phyloP scores from a whole-genome alignment of 2,113 vertebrate species.

The Aphyosemion australe region DNA sequence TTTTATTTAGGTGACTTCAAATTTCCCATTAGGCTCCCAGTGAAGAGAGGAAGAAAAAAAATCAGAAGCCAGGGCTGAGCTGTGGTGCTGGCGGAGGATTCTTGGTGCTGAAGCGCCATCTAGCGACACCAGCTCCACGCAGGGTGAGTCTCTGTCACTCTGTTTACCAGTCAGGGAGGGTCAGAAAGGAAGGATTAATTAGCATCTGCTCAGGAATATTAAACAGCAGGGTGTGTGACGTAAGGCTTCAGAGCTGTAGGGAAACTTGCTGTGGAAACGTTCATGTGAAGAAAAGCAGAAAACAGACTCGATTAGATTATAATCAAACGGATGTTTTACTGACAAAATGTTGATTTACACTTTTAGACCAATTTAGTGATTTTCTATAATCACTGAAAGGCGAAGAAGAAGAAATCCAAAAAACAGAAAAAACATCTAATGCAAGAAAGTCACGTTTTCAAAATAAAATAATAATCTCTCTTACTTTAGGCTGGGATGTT shows the following conservation, averaged over 20 bases:
- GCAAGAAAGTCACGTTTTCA: too few species aligned
- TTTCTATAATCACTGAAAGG: too few species aligned
- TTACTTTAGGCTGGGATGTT: too few species aligned
- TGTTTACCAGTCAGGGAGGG: not conserved
- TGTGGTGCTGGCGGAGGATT: conserved; percentile 21
- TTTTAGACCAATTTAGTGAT: too few species aligned
- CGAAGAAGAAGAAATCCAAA: too few species aligned
- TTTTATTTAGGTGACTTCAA: conserved; percentile 76
- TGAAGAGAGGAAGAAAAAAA: not conserved
- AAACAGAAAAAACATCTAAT: too few species aligned
- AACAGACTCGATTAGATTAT: too few species aligned
- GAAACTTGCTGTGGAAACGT: not conserved
- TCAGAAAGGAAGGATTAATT: too few species aligned
- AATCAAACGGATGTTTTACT: too few species aligned
- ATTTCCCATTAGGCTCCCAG: conserved; percentile 68
- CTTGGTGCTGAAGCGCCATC: conserved; percentile 71
- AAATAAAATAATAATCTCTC: too few species aligned
- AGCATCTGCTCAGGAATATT: not conserved
- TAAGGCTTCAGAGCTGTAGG: not conserved
- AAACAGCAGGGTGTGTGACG: not conserved
- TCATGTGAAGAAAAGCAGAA: not conserved
- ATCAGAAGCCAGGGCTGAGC: conserved; percentile 3
- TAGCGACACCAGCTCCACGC: conserved; percentile 46
- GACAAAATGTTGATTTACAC: too few species aligned
- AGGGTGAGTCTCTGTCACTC: conserved; percentile 19